Evolutionary conservation across 2,797 vertebrate genomes (phyloP).

Genomic region (Myripristis murdjan): DNA sequence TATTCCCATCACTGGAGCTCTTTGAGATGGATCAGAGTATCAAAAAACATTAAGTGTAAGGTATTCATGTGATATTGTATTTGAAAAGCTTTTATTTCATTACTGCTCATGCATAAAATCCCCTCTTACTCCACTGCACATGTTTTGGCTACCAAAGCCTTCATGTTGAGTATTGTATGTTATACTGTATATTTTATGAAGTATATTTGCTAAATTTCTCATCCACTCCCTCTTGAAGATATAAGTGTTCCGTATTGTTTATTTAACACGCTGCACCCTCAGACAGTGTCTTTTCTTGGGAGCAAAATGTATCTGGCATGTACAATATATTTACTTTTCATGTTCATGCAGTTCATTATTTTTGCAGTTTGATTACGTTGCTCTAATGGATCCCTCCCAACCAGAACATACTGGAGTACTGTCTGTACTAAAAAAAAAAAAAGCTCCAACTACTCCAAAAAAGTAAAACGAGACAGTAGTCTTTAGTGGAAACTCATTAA

Average conservation of each 20-base stretch:
- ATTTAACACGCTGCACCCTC: background rate
- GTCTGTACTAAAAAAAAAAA: too few relatives aligned
- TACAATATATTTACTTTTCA: background rate
- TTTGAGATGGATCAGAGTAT: too few relatives aligned
- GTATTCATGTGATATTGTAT: too few relatives aligned
- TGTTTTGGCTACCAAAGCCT: too few relatives aligned
- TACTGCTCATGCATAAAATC: background rate
- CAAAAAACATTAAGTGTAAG: too few relatives aligned
- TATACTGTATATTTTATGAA: too few relatives aligned
- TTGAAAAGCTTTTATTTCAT: background rate
- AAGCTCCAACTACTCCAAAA: too few relatives aligned
- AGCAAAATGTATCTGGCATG: background rate
- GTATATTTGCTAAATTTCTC: background rate
- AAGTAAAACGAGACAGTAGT: too few relatives aligned
- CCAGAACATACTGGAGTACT: background rate
- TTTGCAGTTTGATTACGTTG: background rate
- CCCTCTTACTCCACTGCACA: background rate
- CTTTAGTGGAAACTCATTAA: too few relatives aligned
- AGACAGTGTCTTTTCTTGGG: slow-evolving; percentile 4
- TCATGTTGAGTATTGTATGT: too few relatives aligned
- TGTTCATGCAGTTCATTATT: background rate
- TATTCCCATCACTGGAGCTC: too few relatives aligned
- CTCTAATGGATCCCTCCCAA: background rate
- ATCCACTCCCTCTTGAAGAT: background rate
- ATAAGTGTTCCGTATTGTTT: background rate